Evolutionary conservation across 2,888 invertebrate genomes (phyloP).

Genomic region (Girardia tigrina): DNA sequence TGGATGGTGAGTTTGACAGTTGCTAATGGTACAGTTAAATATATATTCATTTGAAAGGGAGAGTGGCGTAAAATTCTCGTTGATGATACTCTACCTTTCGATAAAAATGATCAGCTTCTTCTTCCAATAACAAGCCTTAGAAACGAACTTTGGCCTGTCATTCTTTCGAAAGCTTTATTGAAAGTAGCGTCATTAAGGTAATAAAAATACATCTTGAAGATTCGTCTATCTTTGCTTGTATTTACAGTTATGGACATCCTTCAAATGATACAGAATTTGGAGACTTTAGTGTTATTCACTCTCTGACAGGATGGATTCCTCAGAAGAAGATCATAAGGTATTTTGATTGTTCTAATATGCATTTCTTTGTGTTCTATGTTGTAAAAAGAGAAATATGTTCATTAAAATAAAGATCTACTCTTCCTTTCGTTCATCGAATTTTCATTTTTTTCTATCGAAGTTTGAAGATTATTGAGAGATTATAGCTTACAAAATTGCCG

Average conservation of each 20-base stretch:
- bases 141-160: conserved; percentile 50
- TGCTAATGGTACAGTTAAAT: not conserved
- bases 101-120: conserved; percentile 45
- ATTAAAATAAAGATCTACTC: too few species aligned
- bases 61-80: conserved; percentile 50
- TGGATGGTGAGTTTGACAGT: conserved; percentile 47
- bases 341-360: not conserved
- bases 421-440: too few species aligned
- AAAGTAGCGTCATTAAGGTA: conserved; percentile 50
- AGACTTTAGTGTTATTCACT: conserved; percentile 47
- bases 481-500: too few species aligned
- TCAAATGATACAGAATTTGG: conserved; percentile 45
- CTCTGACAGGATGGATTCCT: conserved; percentile 50
- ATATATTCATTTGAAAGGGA: conserved; percentile 41
- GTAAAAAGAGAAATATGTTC: too few species aligned
- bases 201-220: not conserved
- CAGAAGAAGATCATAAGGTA: conserved; percentile 42
- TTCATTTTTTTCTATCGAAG: too few species aligned
- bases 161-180: conserved; percentile 49
- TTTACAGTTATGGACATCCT: not conserved
- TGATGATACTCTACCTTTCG: conserved; percentile 50
- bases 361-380: too few species aligned
- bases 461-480: too few species aligned
- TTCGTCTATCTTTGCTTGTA: not conserved
- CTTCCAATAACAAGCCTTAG: conserved; percentile 45